Base-by-base conservation (phyloP, 2,888 invertebrate species). In the Arenicola marina region DNA sequence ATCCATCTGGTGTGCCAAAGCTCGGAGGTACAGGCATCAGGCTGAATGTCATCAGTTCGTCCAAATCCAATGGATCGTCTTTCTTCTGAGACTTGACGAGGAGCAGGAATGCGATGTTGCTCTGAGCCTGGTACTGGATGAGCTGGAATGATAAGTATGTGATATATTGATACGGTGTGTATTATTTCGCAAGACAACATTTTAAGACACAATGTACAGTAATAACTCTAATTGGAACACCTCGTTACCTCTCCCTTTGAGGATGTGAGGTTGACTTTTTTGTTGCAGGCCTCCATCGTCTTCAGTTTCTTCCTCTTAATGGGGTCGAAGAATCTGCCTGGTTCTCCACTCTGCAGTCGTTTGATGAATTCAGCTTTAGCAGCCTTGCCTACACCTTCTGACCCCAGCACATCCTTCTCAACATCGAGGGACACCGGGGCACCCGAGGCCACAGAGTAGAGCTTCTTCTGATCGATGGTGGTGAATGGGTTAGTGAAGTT, bases 401-500 rank as follows among this genome's bases (percentile, higher is more conserved):
- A 51, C 38, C 31, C n/a, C 11, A 59, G 51, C 18, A 60, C 59
- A 51, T 65, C 62, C 4, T 24, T 32, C 28, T 63, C 56, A 15
- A 53, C 62, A 26, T 53, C 54, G 4, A 4, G 26, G 15, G 61
- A 46, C 7, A 45, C 56, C 11, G 64, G 61, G 21, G 61, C 64
- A 38, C 64, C 61, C 29, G 64, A 67, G 29, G 61, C 43, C 34
- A 67, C 24, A n/a, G 61, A 61, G 59, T 56, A 64, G n/a, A 65
- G 57, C 43, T 53, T 48, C 21, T 65, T 56, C 33, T 48, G 31
- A 34, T 65, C 55, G 1, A 7, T 38, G n/a, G 57, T 44, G 33
- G 53, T 43, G 62, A 67, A 67, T 3, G 62, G 62, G 51, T 67
- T 62, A 15, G 53, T 59, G 57, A 67, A 67, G 48, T 46, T 65